Conservation (phyloP, 2,113 vertebrate genomes). For the Prinia subflava region DNA sequence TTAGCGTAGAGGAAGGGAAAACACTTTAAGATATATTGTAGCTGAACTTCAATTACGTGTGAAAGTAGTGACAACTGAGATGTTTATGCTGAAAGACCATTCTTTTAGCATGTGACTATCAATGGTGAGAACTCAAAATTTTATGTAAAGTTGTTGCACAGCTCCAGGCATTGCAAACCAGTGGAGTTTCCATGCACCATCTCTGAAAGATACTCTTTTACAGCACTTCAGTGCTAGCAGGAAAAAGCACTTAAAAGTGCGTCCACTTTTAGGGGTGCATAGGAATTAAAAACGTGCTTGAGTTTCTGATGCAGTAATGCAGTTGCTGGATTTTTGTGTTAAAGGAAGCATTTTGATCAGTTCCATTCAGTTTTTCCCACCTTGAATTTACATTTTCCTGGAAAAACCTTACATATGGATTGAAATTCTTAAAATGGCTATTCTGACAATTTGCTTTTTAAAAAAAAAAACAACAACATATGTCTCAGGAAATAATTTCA, state of each 20-base stretch:
- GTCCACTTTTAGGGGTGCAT: not conserved
- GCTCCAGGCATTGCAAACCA: not conserved
- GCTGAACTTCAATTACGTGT: not conserved
- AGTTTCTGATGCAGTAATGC: not conserved
- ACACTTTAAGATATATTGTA: conserved; percentile 22
- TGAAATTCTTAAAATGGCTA: not conserved
- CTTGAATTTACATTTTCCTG: not conserved
- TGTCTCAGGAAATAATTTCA: not conserved
- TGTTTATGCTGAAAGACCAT: not conserved
- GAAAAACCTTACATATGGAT: not conserved
- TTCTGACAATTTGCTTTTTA: not conserved
- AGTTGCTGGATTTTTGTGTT: not conserved
- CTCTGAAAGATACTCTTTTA: not conserved
- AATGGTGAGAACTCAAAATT: not conserved
- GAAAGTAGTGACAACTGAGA: not conserved
- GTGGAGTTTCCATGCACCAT: not conserved
- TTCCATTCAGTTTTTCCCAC: not conserved
- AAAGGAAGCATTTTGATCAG: not conserved
- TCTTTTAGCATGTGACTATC: not conserved
- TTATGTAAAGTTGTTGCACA: not conserved
- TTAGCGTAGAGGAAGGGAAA: conserved; percentile 1
- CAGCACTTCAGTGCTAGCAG: not conserved
- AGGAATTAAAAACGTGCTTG: not conserved
- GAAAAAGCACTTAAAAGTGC: not conserved
- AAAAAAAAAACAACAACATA: not conserved